Percentiles rank a stretch among this genome's conserved stretches.
Evolutionary conservation across 2,888 invertebrate species (phyloP).

Genomic region (Glaucopsyche alexis): DNA sequence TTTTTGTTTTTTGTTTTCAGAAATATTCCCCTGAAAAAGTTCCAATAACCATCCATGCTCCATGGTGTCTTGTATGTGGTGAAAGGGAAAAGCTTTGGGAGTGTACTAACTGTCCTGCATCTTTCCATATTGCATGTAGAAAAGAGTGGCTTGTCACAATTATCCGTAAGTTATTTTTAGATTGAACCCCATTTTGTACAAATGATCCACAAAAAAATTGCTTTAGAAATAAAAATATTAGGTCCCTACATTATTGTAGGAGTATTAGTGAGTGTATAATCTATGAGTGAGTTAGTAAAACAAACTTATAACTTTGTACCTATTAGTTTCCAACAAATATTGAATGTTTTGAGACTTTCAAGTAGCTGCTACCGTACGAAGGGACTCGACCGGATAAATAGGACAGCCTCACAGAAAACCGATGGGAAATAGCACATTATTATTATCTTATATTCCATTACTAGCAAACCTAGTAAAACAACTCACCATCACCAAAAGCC

Average conservation of each 20-base stretch:
- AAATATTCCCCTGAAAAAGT: constrained; percentile 45
- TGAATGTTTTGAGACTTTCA: too few species aligned
- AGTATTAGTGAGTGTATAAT: too few species aligned
- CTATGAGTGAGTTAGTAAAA: too few species aligned
- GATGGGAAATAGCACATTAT: too few species aligned
- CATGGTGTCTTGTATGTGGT: constrained; percentile 70
- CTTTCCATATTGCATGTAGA: constrained; percentile 61
- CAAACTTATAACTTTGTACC: too few species aligned
- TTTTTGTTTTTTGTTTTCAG: constrained; percentile 36
- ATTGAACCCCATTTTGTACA: not conserved
- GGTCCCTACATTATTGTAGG: too few species aligned
- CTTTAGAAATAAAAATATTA: too few species aligned
- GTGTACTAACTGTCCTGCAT: constrained; percentile 61
- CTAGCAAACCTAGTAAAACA: not conserved
- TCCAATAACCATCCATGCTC: constrained; percentile 51
- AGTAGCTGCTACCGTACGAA: too few species aligned
- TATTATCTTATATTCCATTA: too few species aligned
- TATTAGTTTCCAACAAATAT: too few species aligned
- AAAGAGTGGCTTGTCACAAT: constrained; percentile 64
- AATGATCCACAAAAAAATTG: not conserved
- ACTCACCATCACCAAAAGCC: not conserved
- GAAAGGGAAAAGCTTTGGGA: constrained; percentile 48
- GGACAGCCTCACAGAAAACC: too few species aligned
- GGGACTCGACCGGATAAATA: too few species aligned
- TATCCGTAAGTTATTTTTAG: constrained; percentile 52